Evolutionary conservation across 2,888 invertebrate species (phyloP).

Genomic region (Stenotaenia linearis): DNA sequence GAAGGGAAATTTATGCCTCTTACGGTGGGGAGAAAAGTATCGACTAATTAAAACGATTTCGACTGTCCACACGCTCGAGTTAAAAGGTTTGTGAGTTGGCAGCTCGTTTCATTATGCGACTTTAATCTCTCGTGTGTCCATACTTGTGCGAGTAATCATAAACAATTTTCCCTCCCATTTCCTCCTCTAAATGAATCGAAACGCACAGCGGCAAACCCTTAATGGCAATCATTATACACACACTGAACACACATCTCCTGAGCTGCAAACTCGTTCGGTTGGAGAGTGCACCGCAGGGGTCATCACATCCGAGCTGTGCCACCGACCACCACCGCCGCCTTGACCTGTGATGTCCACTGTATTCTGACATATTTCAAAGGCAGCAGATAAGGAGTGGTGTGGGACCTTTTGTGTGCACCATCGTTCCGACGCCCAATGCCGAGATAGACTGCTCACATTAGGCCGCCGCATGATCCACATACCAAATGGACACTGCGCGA

Average conservation of each 20-base stretch:
- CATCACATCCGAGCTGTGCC: constrained; percentile 12
- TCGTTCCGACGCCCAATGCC: not conserved
- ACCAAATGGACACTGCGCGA: not conserved
- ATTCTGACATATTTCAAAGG: constrained; percentile 11
- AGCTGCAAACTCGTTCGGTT: constrained; percentile 11
- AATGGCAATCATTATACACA: constrained; percentile 19
- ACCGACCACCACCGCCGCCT: not conserved
- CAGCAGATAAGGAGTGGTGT: not conserved
- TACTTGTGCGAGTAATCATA: constrained; percentile 1
- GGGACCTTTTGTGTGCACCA: constrained; percentile 11
- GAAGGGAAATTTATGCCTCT: too few species aligned
- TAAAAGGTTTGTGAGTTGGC: constrained; percentile 6
- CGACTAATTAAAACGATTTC: not conserved
- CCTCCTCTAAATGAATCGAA: constrained; percentile 19
- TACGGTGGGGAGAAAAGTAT: too few species aligned
- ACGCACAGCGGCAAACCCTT: constrained; percentile 14
- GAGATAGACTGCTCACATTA: not conserved
- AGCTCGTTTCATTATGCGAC: constrained; percentile 14
- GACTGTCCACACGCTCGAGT: not conserved
- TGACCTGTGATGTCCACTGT: constrained; percentile 15
- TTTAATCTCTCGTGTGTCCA: constrained; percentile 6
- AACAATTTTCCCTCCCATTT: constrained; percentile 19
- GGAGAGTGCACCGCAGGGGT: constrained; percentile 19
- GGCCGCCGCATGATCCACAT: not conserved
- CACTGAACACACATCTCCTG: constrained; percentile 15